Evolutionary conservation across 2,113 vertebrate genomes (phyloP), one percentile per base, ranked within the genome.

Genomic region (Seriola quinqueradiata): DNA sequence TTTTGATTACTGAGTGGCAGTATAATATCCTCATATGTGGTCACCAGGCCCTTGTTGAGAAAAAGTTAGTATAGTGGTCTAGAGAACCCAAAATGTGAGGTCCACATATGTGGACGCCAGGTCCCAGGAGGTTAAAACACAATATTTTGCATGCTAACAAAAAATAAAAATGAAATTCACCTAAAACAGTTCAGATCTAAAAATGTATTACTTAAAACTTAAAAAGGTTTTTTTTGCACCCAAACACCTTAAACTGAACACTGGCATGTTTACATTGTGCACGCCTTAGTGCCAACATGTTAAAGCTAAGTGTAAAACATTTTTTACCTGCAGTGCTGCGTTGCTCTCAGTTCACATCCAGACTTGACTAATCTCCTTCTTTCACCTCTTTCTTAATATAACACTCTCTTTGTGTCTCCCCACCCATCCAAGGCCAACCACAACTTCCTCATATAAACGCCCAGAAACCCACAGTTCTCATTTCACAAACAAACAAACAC

Each of bases 361-460:
- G 11, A 67, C 46, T 73, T 36, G 0, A 64, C 69, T 65, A 13
- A 73, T 38, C 21, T 59, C 42, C 59, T 12, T 57, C 19, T n/a
- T 25, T 54, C 19, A 3, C 21, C 25, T 42, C 40, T 81, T 11
- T 81, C 64, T 79, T 60, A 57, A 75, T 68, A 50, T 38, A 8
- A 9, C 14, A 16, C 11, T 42, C 11, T 42, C n/a, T 60, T 6
- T 44, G 19, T 17, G 25, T 67, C 54, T 4, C 36, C 32, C 61
- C 68, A 38, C 66, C 71, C 46, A 34, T 14, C 64, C 34, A 19
- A 54, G 48, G 42, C 5, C 58, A 19, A 88, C 87, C 90, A 72
- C 91, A 91, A 25, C 89, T 92, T 93, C 91, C 88, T 67, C 75
- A 89, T 86, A 88, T 0, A 1, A 60, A 82, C 54, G 34, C 82